Percentiles rank a stretch among this genome's conserved stretches.
These are phyloP conservation scores for Holothuria leucospilota DNA, from an alignment of 53 echinoderm and acorn worm genomes.

Conservation along the genomic window DNA sequence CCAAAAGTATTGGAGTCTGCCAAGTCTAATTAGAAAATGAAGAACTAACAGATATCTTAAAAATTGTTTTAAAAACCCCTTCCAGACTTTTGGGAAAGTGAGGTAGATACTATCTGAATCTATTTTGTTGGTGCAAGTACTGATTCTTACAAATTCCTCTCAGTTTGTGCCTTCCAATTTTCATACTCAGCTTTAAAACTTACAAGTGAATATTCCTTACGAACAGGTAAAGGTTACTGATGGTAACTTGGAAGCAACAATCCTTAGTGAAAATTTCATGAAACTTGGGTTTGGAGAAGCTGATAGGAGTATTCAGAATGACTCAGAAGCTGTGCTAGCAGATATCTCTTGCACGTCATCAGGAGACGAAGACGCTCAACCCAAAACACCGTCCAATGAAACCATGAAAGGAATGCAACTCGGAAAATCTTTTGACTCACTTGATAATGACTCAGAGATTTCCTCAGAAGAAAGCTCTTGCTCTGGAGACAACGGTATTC, in stretches of 20 bases:
- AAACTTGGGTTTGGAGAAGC: slow-evolving; percentile 28
- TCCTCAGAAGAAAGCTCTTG: slow-evolving; percentile 31
- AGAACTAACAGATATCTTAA: too few relatives aligned
- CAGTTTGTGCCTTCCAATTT: too few relatives aligned
- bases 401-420: slow-evolving; percentile 23
- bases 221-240: not conserved
- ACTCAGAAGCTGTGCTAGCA: slow-evolving; percentile 69
- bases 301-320: slow-evolving; percentile 58
- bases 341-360: slow-evolving; percentile 70
- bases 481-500: not conserved
- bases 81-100: too few relatives aligned
- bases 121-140: too few relatives aligned
- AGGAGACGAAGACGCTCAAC: slow-evolving; percentile 55
- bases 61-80: too few relatives aligned
- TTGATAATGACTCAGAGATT: slow-evolving; percentile 31
- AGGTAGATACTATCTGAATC: too few relatives aligned
- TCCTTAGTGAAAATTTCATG: too few relatives aligned
- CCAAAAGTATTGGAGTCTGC: too few relatives aligned
- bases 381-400: slow-evolving; percentile 20
- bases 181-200: too few relatives aligned
- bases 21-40: too few relatives aligned
- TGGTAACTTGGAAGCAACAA: not conserved
- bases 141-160: too few relatives aligned
- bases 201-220: not conserved
- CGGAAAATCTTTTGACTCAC: slow-evolving; percentile 40